Base-by-base conservation (phyloP, 2,888 invertebrate genomes). In the Xylophagus ater region DNA sequence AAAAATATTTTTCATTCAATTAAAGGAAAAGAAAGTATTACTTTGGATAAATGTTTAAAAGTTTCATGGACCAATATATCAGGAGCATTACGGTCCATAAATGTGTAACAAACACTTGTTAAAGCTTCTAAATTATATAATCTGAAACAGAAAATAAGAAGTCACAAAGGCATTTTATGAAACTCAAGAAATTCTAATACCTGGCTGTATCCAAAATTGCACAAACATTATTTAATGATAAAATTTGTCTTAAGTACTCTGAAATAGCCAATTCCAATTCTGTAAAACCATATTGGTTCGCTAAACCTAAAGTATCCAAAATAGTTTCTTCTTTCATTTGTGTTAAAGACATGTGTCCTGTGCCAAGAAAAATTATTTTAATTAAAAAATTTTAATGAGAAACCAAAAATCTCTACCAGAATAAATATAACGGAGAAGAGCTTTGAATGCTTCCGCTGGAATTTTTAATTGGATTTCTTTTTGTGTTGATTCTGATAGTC, bases 251-350 rank as follows among this genome's bases (percentile, higher is more conserved):
- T 50, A 98, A 69, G 65, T 93, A 93, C 54, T 94, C 89, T 0
- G 93, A 93, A 50, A 98, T 86, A 19, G 93, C 81, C 1, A 77
- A 68, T 70, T 97, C 94, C 49, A 98, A 65, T 61, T 92, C 88
- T 42, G 73, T 76, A 67, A 98, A 94, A 42, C 93, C 93, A 68
- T 93, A 98, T 60, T 93, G 85, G 69, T 98, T 92, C 23, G 94
- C 88, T 59, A 98, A 71, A 4, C 92, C 93, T 37, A 81, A 60
- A 49, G 77, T 78, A 53, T 81, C 81, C 47, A 81, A 65, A 42
- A 81, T 76, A 4, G 76, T 73, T 45, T 80, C 79, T 54, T 80
- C 79, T 34, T 76, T 73, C 49, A 80, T 65, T 42, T 75, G 67
- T 21, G 76, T 73, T 33, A 80, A 60, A 5, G 76, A 76, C 73